Base-by-base conservation (phyloP, 2,113 vertebrate species). In the Corythornis cristatus region DNA sequence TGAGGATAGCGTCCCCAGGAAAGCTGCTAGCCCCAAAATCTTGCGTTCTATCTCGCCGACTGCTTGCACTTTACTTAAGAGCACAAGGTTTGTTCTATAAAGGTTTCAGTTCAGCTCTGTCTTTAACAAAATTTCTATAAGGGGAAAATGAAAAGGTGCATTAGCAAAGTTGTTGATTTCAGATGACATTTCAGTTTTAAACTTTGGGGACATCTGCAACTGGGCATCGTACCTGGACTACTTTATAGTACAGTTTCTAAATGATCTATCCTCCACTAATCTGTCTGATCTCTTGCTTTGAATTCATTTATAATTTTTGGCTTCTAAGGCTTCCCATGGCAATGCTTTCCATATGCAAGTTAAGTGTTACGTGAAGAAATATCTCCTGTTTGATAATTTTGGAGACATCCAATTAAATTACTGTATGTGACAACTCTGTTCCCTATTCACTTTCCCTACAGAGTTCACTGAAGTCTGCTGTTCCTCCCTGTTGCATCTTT, bases 401-500 rank as follows among this genome's bases (percentile, higher is more conserved):
- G 82, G 62, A 94, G 42, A 37, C 50, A 79, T 28, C 82, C 92
- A 68, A 75, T 85, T 83, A 95, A 87, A 89, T 57, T 18, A 29
- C 45, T 56, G 23, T 5, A 16, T 79, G 66, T 67, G 90, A 94
- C 92, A 94, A 64, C 43, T 67, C 17, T 56, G 45, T 37, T 92
- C 53, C 84, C 66, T 51, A 2, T 54, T 87, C 74, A 6, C 77
- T 79, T 56, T 87, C 82, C 74, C 73, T 28, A 12, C n/a, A 79
- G 92, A 68, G 84, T 35, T 72, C 78, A 71, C 7, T 82, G 82
- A 79, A 89, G 35, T 76, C 71, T 87, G 43, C 78, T 91, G 88
- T 71, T 58, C 74, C 56, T 95, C 95, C 81, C 73, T 91, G 46
- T 20, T 89, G 84, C 77, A 91, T 94, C 93, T 87, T 96, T 93